Evolutionary conservation across 2,888 invertebrate genomes (phyloP).

Genomic region (Abrostola triplasia): DNA sequence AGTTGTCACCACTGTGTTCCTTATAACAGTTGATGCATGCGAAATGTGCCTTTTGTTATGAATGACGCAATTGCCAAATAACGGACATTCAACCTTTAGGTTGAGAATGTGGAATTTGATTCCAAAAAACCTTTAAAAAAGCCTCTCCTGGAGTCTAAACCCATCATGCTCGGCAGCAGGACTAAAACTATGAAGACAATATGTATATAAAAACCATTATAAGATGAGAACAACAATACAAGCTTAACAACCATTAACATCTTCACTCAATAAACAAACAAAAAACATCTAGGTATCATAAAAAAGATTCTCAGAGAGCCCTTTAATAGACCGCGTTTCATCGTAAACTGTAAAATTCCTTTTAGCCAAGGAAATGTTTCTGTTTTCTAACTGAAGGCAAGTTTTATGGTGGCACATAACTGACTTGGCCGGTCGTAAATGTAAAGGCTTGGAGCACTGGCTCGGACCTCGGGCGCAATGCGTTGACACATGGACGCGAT

Average conservation of each 20-base stretch:
- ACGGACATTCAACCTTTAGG: too few species aligned
- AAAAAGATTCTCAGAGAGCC: constrained; percentile 62
- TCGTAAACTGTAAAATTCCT: constrained; percentile 76
- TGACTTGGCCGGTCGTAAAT: constrained; percentile 60
- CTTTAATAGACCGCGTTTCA: constrained; percentile 69
- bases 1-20: too few species aligned
- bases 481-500: constrained; percentile 48
- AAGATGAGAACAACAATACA: constrained; percentile 7
- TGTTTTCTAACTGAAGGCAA: constrained; percentile 61
- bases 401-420: constrained; percentile 59
- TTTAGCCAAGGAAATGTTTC: constrained; percentile 62
- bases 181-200: too few species aligned
- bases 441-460: constrained; percentile 28
- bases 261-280: constrained; percentile 63
- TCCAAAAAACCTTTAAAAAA: too few species aligned
- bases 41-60: too few species aligned
- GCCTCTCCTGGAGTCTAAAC: too few species aligned
- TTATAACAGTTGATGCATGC: too few species aligned
- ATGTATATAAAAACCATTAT: constrained; percentile 4
- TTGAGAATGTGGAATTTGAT: too few species aligned
- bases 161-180: too few species aligned
- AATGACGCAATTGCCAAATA: too few species aligned
- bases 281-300: constrained; percentile 56
- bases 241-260: constrained; percentile 12
- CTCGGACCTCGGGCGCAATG: constrained; percentile 34